These are phyloP conservation scores for Labia minor DNA, from an alignment of 2,888 invertebrate species.

Conservation along the genomic window DNA sequence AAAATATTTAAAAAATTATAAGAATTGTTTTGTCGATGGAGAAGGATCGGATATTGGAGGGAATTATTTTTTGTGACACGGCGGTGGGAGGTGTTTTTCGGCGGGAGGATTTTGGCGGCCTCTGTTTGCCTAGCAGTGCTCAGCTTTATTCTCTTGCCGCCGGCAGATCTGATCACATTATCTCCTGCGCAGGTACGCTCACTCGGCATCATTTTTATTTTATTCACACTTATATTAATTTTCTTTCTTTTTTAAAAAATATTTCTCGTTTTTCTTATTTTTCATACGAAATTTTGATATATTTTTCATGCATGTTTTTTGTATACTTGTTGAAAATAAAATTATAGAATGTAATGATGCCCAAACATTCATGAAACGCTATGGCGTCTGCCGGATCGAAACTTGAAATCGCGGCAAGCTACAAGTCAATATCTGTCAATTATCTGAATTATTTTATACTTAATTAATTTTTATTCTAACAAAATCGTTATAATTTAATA, in stretches of 20 bases:
- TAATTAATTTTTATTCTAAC: neutral
- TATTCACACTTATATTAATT: slow-evolving; percentile 34
- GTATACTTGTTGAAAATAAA: slow-evolving; percentile 31
- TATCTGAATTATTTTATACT: neutral
- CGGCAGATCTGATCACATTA: neutral
- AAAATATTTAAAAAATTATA: too few relatives aligned
- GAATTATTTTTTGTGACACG: too few relatives aligned
- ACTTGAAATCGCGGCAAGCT: slow-evolving; percentile 17
- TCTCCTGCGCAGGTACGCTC: slow-evolving; percentile 20
- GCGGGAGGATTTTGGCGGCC: neutral
- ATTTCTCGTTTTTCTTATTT: slow-evolving; percentile 36
- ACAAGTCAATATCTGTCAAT: neutral
- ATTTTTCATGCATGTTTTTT: slow-evolving; percentile 27
- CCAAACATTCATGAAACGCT: slow-evolving; percentile 14
- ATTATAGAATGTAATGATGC: slow-evolving; percentile 16
- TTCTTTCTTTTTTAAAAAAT: slow-evolving; percentile 30
- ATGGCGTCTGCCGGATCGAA: slow-evolving; percentile 24
- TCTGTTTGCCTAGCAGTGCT: neutral
- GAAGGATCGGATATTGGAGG: too few relatives aligned
- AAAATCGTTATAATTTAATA: neutral
- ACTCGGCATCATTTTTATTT: slow-evolving; percentile 20
- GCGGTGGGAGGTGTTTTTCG: neutral
- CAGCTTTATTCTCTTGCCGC: neutral
- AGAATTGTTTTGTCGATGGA: too few relatives aligned
- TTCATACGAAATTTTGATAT: slow-evolving; percentile 34